A percentile compares a stretch with the other conserved stretches of the same genome.
Evolutionary conservation across 2,797 vertebrate genomes (phyloP).

Genomic region (Orientallactaga sibirica): DNA sequence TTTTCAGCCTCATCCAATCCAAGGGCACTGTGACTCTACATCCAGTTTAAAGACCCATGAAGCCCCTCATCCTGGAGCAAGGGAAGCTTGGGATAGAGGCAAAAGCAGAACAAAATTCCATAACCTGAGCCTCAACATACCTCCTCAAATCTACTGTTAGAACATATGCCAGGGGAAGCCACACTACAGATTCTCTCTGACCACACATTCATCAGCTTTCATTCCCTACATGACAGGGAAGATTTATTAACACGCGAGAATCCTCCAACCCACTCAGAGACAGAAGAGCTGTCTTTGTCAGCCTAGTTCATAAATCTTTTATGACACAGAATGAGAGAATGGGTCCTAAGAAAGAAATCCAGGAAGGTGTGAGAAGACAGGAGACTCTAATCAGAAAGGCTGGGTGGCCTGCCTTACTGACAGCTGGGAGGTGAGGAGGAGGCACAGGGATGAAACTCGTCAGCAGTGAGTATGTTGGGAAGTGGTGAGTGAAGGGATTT

Average conservation of each 20-base stretch:
- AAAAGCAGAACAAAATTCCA: neutral
- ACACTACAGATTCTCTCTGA: constrained; percentile 30
- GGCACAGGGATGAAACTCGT: too few species aligned
- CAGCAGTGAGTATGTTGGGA: neutral
- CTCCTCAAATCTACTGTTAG: neutral
- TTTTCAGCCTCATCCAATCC: neutral
- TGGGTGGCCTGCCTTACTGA: neutral
- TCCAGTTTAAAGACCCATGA: neutral
- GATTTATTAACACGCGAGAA: constrained; percentile 67
- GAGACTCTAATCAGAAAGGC: neutral
- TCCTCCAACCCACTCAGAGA: constrained; percentile 45
- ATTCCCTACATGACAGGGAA: constrained; percentile 58
- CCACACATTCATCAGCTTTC: constrained; percentile 50
- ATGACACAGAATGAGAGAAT: constrained; percentile 46
- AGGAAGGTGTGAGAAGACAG: constrained; percentile 37
- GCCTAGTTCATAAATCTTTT: constrained; percentile 72
- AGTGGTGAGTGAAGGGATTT: constrained; percentile 10
- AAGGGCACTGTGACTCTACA: neutral
- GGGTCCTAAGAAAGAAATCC: neutral
- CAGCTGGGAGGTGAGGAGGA: neutral
- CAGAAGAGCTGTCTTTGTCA: constrained; percentile 55
- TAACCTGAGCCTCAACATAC: neutral
- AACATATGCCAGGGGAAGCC: neutral
- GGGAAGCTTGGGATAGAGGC: neutral
- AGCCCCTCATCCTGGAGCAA: neutral